phyloP scores from a whole-genome alignment of 2,797 vertebrate genomes.

The Lagodon rhomboides region DNA sequence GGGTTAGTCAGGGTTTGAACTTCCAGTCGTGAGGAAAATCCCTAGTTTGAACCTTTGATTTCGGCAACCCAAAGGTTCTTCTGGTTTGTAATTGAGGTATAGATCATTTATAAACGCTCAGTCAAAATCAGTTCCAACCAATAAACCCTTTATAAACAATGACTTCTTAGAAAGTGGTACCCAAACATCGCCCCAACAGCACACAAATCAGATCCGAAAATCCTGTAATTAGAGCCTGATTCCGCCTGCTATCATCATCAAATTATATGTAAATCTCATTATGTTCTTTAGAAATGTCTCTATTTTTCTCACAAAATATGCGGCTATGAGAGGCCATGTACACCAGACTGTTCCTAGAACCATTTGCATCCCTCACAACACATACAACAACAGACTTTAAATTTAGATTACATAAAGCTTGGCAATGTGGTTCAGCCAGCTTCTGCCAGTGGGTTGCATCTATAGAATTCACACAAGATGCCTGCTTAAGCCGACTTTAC shows the following conservation, averaged over 20 bases:
- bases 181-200: not conserved
- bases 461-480: not conserved
- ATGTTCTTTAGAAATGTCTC: not conserved
- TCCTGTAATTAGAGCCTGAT: not conserved
- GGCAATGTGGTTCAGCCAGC: not conserved
- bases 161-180: not conserved
- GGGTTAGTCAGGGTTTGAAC: no score
- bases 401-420: not conserved
- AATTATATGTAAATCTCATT: constrained; percentile 22
- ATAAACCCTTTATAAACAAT: not conserved
- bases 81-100: not conserved
- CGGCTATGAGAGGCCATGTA: not conserved
- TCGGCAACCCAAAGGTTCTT: not conserved
- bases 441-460: not conserved
- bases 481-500: not conserved
- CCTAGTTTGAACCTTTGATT: not conserved
- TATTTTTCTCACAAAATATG: not conserved
- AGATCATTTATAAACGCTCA: not conserved
- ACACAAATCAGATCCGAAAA: not conserved
- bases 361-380: no score
- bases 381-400: not conserved
- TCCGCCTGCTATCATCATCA: not conserved
- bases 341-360: not conserved
- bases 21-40: not conserved
- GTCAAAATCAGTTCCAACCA: not conserved